Evolutionary conservation across 1,140 invertebrate species (phyloP), one percentile per base, ranked within the genome.

Genomic region (Drosophila fuyamai): DNA sequence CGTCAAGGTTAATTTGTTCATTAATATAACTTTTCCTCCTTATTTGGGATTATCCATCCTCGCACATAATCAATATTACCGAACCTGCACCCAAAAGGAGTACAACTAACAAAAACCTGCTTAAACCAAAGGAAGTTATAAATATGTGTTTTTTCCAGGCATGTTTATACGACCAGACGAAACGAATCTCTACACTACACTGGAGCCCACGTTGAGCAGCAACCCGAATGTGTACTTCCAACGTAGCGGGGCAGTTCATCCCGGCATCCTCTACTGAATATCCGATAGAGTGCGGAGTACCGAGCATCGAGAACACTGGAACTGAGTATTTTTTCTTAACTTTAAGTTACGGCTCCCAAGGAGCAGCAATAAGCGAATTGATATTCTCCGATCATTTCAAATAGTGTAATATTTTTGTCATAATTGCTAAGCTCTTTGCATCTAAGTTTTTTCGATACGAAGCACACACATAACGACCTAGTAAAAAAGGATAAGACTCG

Each of bases 171-270:
- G 95, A 88, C 94, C 95, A 63, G 96, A 96, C 81, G 96, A 97
- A 91, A 95, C 95, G 82, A 96, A 96, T 93, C 94, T 96, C 50
- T 97, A 97, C 92, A 96, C 96, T 76, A 97, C 95, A 55, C 93
- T 96, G 76, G 96, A 97, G 93, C 96, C 96, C 58, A 97, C 96
- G 55, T 93, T 97, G 86, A 97, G 96, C 92, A 96, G 95, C 90
- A 97, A 97, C 93, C 96, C 96, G 57, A 97, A 97, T 93, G 96
- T 97, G 27, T 97, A 95, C 92, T 97, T 97, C 92, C 96, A 97
- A 92, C 94, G 96, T 77, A 95, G 96, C 79, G 94, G 94, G 77
- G 95, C 94, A 47, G 94, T 96, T 79, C 95, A 96, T 94, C 95
- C 95, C 71, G 96, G 96, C 92, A 96, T 97, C 95, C 96, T 97